Conservation (phyloP, 2,113 vertebrate genomes). For the Trochalopteron elliotii region DNA sequence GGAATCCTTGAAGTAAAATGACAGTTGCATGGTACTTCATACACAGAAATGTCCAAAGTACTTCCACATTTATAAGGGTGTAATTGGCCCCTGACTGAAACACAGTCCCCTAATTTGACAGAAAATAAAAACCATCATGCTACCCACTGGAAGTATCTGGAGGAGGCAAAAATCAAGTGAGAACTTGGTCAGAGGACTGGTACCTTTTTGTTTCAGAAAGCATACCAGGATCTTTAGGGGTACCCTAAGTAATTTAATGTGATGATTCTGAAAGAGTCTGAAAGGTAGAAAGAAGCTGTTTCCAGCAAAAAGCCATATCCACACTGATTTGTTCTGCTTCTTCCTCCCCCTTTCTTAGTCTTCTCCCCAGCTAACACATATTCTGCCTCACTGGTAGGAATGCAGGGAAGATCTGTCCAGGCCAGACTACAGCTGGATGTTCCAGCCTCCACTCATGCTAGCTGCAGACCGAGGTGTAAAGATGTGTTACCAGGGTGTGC, state of each 20-base stretch:
- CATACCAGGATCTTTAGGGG: background rate
- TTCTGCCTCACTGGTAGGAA: background rate
- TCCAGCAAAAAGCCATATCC: background rate
- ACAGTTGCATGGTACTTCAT: background rate
- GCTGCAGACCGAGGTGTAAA: background rate
- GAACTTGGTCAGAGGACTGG: background rate
- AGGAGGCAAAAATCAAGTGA: background rate
- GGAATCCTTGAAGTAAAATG: conserved; percentile 83
- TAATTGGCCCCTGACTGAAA: background rate
- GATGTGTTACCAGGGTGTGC: background rate
- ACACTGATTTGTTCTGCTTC: background rate
- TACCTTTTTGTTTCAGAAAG: background rate
- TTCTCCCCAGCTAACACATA: background rate
- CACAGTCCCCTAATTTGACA: background rate
- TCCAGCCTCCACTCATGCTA: background rate
- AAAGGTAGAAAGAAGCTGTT: background rate
- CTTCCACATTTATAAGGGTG: background rate
- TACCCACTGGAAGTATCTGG: background rate
- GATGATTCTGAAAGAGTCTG: background rate
- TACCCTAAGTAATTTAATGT: background rate
- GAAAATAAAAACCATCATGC: background rate
- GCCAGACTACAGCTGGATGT: background rate
- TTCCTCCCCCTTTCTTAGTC: background rate
- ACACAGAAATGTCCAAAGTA: background rate
- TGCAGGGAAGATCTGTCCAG: background rate